phyloP scores from a whole-genome alignment of 2,113 vertebrate genomes.

The Strix aluco region DNA sequence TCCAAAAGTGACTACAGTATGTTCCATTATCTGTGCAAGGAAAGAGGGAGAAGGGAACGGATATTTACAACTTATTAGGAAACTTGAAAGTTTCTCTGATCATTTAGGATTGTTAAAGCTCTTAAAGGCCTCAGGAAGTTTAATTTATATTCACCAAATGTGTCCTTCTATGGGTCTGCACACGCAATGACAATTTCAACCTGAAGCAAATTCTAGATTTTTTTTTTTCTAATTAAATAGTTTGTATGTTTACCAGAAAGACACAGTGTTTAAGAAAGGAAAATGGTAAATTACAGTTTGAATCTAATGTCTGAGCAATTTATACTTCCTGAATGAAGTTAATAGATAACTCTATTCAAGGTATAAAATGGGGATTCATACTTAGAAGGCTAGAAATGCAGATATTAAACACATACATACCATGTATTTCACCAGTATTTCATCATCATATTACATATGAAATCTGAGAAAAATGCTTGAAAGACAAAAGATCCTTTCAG shows the following conservation, averaged over 20 bases:
- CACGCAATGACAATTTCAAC: not conserved
- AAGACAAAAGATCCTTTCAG: not conserved
- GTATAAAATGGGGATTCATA: not conserved
- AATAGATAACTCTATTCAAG: not conserved
- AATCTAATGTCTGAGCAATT: not conserved
- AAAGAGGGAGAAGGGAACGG: not conserved
- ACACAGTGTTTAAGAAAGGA: not conserved
- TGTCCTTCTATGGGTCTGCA: not conserved
- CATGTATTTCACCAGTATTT: not conserved
- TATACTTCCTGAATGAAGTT: not conserved
- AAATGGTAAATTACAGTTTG: not conserved
- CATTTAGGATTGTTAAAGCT: not conserved
- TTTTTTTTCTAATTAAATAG: not conserved
- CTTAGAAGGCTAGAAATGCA: not conserved
- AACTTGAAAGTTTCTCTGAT: not conserved
- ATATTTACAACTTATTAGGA: not conserved
- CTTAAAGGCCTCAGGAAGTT: not conserved
- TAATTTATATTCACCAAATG: not conserved
- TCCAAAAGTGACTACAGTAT: not conserved
- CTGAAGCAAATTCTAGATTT: not conserved
- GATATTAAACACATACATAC: not conserved
- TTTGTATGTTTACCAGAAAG: not conserved
- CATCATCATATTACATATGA: not conserved
- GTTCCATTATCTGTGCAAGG: not conserved
- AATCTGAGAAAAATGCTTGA: not conserved